Percentiles rank a stretch among this genome's conserved stretches.
Evolutionary conservation across 2,797 vertebrate genomes (phyloP).

Genomic region (Muraenolepis orangiensis): DNA sequence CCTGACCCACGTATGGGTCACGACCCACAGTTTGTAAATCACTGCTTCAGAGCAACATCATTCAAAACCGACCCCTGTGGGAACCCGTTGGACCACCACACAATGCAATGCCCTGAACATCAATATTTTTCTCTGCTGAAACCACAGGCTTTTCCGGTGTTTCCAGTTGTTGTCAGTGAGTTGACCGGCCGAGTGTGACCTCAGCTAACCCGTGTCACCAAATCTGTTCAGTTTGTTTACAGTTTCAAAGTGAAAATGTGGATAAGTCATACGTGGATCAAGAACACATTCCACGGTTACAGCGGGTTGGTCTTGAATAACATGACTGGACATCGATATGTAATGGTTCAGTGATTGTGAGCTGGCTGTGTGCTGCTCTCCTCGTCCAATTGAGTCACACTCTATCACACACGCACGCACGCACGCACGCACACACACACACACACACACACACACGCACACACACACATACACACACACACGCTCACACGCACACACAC

Average conservation of each 20-base stretch:
- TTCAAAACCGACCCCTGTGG: background rate
- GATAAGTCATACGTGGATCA: background rate
- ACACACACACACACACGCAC: no score
- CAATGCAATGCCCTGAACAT: background rate
- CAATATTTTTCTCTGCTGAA: background rate
- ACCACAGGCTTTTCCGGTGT: background rate
- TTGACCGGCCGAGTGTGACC: background rate
- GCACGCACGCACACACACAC: no score
- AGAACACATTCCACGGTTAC: background rate
- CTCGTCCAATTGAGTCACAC: no score
- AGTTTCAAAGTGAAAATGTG: background rate
- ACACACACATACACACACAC: no score
- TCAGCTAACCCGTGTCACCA: background rate
- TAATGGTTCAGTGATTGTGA: no score
- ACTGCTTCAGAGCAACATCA: background rate
- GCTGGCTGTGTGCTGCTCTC: background rate
- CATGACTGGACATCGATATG: no score
- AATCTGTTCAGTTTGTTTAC: background rate
- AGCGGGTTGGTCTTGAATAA: no score
- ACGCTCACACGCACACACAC: no score
- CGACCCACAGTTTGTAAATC: background rate
- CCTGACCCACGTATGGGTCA: no score
- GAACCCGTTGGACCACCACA: background rate
- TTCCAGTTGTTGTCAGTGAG: background rate
- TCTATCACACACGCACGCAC: no score